These are phyloP conservation scores for Drosophila sp. DNA, from an alignment of 1,140 invertebrate species.

Conservation along the genomic window DNA sequence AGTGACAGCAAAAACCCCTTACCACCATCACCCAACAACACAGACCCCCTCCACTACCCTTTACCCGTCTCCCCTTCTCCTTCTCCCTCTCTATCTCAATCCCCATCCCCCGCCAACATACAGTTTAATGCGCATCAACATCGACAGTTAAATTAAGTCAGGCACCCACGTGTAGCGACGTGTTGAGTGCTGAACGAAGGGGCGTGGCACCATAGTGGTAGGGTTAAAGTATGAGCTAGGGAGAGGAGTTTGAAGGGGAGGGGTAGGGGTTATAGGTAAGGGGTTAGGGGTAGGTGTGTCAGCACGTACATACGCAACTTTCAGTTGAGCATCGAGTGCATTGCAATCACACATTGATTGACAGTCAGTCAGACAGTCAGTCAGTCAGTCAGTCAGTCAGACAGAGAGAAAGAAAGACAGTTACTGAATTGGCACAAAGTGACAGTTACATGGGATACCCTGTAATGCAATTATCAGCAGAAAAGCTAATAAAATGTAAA, in stretches of 20 bases:
- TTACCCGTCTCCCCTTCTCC: neutral
- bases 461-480: neutral
- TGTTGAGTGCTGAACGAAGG: conserved; percentile 14
- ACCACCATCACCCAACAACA: neutral
- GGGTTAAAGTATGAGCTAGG: neutral
- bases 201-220: conserved; percentile 13
- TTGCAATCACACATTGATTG: conserved; percentile 45
- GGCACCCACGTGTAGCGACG: conserved; percentile 29
- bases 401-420: conserved; percentile 9
- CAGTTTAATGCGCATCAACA: conserved; percentile 55
- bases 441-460: conserved; percentile 1
- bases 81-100: too few relatives aligned
- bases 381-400: conserved; percentile 12
- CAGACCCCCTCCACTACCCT: neutral
- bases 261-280: neutral
- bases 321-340: conserved; percentile 15
- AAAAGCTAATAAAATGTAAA: neutral
- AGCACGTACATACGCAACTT: conserved; percentile 18
- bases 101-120: conserved; percentile 17
- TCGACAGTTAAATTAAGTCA: conserved; percentile 56
- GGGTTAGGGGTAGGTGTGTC: too few relatives aligned
- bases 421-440: neutral
- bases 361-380: conserved; percentile 15
- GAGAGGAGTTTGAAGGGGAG: neutral
- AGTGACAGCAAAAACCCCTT: neutral